Evolutionary conservation across 2,888 invertebrate species (phyloP), one percentile per base, ranked within the genome.

Genomic region (Ptychoptera albimana): DNA sequence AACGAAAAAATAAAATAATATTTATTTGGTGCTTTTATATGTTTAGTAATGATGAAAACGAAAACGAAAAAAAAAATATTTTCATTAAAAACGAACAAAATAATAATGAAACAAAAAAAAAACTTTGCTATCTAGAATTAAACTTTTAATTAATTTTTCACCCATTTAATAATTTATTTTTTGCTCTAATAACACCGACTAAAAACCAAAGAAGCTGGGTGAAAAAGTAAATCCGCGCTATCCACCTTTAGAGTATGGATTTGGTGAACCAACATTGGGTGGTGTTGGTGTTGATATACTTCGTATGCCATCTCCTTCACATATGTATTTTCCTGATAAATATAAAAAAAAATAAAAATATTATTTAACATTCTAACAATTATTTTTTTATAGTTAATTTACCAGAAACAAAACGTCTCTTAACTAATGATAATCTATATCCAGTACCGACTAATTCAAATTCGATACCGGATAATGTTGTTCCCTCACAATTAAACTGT

Each of bases 401-500:
- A 75, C 97, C 97, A 50, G 96, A 88, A 50, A 93, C 84, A 65
- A 96, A 93, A 56, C 96, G 80, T 54, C 91, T 79, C 66, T 96
- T 96, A 48, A 93, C 85, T 58, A 97, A 76, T 44, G 96, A 97
- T 52, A 97, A 72, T 53, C 96, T 77, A 67, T 96, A 97, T 6
- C 93, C 93, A 50, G 79, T 71, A 42, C 92, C 92, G 49, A 82
- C 73, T 40, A 97, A 72, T 61, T 91, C 88, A 62, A 97, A 91
- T 58, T 93, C 92, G 45, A 92, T 82, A 45, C 93, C 94, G 11
- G 96, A 96, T 37, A 97, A 69, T 6, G 92, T 93, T 35, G 93
- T 87, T 44, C 94, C 94, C 64, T 93, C 92, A 63, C 92, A 92
- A 64, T 91, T 85, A 63, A 97, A 97, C 66, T 93, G 92, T 8